Evolutionary conservation across 2,888 invertebrate genomes (phyloP).

Genomic region (Siphlonurus alternatus): DNA sequence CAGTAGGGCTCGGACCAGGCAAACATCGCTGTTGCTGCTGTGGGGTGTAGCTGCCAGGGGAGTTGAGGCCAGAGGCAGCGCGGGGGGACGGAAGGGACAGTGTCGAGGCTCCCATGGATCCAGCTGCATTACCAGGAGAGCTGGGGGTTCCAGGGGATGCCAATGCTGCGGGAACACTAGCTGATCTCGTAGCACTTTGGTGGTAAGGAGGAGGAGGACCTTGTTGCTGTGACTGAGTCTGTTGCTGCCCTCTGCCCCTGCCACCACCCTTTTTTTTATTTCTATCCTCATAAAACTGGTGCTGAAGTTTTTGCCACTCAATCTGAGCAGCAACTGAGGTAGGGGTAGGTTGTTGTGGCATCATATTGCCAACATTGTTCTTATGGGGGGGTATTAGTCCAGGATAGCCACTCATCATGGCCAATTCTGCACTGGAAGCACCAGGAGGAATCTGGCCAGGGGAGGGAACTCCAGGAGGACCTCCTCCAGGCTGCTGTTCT

Average conservation of each 20-base stretch:
- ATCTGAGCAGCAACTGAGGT: conserved; percentile 42
- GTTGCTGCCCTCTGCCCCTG: conserved; percentile 15
- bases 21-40: conserved; percentile 26
- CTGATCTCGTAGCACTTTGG: conserved; percentile 47
- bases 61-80: conserved; percentile 48
- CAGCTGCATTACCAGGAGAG: conserved; percentile 48
- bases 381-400: conserved; percentile 16
- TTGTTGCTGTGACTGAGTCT: conserved; percentile 24
- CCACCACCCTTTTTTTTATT: conserved; percentile 29
- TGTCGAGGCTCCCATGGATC: conserved; percentile 31
- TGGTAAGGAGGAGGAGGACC: conserved; percentile 67
- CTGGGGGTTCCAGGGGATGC: conserved; percentile 50
- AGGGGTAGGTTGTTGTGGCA: conserved; percentile 12
- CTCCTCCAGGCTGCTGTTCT: conserved; percentile 36
- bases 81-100: conserved; percentile 57
- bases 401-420: conserved; percentile 16
- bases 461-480: conserved; percentile 13
- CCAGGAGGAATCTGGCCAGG: conserved; percentile 20
- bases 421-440: conserved; percentile 19
- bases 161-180: conserved; percentile 54
- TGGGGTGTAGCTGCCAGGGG: conserved; percentile 44
- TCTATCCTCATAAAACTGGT: conserved; percentile 65
- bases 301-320: conserved; percentile 84
- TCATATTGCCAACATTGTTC: conserved; percentile 13
- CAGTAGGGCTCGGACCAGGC: conserved; percentile 35